Conservation (phyloP, 1,140 invertebrate genomes). For the Myzus persicae region DNA sequence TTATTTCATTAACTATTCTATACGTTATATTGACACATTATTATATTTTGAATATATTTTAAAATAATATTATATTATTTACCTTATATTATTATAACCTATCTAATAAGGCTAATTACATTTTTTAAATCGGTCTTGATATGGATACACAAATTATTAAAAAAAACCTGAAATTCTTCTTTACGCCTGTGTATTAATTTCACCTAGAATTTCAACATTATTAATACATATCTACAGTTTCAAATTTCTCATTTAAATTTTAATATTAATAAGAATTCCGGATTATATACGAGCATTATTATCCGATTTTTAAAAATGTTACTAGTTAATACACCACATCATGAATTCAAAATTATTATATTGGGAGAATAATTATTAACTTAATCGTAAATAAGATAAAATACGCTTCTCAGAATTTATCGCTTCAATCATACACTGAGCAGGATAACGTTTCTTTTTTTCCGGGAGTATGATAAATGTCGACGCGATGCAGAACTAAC, state of each 20-base stretch:
- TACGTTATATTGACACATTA: neutral
- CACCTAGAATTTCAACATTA: neutral
- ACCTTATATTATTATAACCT: neutral
- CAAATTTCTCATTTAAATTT: neutral
- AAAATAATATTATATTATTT: neutral
- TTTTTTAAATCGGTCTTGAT: neutral
- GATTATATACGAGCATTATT: neutral
- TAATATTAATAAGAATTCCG: neutral
- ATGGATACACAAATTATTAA: neutral
- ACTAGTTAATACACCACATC: neutral
- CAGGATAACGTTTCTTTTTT: neutral
- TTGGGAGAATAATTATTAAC: neutral
- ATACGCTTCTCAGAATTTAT: neutral
- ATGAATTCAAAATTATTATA: neutral
- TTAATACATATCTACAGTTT: neutral
- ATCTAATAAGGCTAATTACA: neutral
- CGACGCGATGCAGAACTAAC: neutral
- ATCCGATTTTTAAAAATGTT: neutral
- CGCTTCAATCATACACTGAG: neutral
- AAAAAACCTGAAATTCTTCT: slow-evolving; percentile 18
- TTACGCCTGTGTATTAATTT: neutral
- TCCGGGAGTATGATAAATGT: neutral
- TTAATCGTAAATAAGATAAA: slow-evolving; percentile 30
- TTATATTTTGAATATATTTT: neutral
- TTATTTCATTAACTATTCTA: neutral